phyloP scores from a whole-genome alignment of 2,797 vertebrate species.

The Artibeus jamaicensis region DNA sequence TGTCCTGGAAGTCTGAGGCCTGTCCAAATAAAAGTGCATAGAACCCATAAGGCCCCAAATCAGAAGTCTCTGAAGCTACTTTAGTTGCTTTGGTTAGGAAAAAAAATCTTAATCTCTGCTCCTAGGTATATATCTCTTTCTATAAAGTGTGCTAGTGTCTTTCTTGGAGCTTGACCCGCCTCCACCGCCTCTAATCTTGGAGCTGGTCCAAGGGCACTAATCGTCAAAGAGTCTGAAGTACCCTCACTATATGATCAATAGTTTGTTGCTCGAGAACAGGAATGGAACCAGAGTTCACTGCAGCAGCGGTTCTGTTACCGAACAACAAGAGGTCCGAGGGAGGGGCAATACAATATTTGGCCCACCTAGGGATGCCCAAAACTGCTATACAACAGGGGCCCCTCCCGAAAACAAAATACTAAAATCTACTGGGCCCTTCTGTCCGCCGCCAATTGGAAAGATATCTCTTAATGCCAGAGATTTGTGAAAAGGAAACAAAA shows the following conservation, averaged over 20 bases:
- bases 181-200: background rate
- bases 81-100: background rate
- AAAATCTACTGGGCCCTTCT: too few species aligned
- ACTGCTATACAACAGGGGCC: too few species aligned
- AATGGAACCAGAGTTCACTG: background rate
- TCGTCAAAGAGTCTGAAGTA: background rate
- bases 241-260: background rate
- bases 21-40: background rate
- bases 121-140: background rate
- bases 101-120: background rate
- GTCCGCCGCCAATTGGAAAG: too few species aligned
- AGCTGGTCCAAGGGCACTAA: background rate
- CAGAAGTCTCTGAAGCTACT: background rate
- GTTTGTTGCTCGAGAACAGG: background rate
- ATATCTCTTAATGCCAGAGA: too few species aligned
- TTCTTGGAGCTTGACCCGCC: background rate
- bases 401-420: too few species aligned
- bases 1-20: background rate
- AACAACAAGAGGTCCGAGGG: too few species aligned
- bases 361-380: too few species aligned
- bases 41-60: background rate
- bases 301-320: background rate
- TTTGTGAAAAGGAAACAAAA: too few species aligned
- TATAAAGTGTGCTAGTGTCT: background rate
- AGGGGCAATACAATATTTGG: too few species aligned